A percentile compares a stretch with the other conserved stretches of the same genome.
Conservation (phyloP, 1,140 invertebrate species). For the Drosophila burlai region DNA sequence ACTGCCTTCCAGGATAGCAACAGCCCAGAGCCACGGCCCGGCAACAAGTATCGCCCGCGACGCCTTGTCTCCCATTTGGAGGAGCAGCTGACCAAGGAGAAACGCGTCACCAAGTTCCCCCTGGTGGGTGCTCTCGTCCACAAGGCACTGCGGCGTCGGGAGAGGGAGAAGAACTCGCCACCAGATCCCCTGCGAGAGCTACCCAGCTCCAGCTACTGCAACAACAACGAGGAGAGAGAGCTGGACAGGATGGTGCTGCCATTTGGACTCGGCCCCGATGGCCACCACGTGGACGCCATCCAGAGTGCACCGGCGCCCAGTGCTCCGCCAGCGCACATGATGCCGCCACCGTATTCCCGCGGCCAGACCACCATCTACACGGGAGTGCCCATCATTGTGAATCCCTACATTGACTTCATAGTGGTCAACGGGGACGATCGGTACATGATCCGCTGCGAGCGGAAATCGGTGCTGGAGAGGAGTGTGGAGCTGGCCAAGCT, state of each 20-base stretch:
- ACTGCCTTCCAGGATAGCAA: conserved; percentile 51
- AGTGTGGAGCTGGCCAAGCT: conserved; percentile 82
- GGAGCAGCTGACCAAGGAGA: conserved; percentile 52
- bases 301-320: conserved; percentile 68
- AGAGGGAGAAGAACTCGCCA: conserved; percentile 4
- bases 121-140: conserved; percentile 66
- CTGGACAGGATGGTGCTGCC: conserved; percentile 72
- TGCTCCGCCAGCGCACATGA: conserved; percentile 71
- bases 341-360: conserved; percentile 53
- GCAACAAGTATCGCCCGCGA: conserved; percentile 53
- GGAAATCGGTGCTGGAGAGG: conserved; percentile 77
- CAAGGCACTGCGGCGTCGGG: conserved; percentile 51
- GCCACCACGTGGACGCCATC: conserved; percentile 72
- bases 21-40: conserved; percentile 34
- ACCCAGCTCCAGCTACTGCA: background rate
- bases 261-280: conserved; percentile 78
- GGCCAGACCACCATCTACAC: conserved; percentile 80
- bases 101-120: conserved; percentile 64
- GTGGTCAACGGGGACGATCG: conserved; percentile 83
- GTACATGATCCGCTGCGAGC: conserved; percentile 81
- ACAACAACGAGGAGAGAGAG: conserved; percentile 21
- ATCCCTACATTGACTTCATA: conserved; percentile 84
- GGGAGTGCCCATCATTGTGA: conserved; percentile 76
- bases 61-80: conserved; percentile 26
- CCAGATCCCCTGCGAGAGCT: background rate